Conservation (phyloP, 1,140 invertebrate species). For the Telenomus remus region DNA sequence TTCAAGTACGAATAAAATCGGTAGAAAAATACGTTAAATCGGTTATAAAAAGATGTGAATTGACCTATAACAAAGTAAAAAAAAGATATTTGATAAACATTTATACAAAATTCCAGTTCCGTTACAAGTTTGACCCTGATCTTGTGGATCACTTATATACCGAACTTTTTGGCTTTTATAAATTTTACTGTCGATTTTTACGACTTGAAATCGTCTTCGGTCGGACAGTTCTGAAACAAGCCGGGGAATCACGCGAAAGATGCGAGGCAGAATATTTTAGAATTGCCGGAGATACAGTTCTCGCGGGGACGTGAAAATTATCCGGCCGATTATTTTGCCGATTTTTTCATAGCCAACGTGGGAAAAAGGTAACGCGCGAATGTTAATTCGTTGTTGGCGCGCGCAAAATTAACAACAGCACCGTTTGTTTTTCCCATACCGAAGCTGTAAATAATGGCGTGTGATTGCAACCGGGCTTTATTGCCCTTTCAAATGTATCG, state of each 20-base stretch:
- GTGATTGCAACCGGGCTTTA: slow-evolving; percentile 32
- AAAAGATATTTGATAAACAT: slow-evolving; percentile 36
- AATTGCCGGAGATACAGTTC: slow-evolving; percentile 35
- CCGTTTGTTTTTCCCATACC: slow-evolving; percentile 49
- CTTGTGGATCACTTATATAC: slow-evolving; percentile 29
- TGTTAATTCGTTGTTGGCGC: slow-evolving; percentile 41
- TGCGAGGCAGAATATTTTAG: slow-evolving; percentile 12
- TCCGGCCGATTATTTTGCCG: slow-evolving; percentile 25
- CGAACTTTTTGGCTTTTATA: slow-evolving; percentile 32
- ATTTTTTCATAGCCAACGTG: slow-evolving; percentile 33
- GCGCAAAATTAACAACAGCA: slow-evolving; percentile 36
- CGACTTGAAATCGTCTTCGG: no score
- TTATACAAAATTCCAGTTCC: slow-evolving; percentile 46
- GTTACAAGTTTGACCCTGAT: slow-evolving; percentile 38
- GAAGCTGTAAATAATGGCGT: slow-evolving; percentile 25
- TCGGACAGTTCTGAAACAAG: slow-evolving; percentile 11
- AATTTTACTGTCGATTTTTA: slow-evolving; percentile 21
- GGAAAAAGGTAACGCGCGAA: slow-evolving; percentile 36
- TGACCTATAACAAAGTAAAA: neutral
- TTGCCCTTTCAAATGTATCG: slow-evolving; percentile 31
- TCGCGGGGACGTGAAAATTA: slow-evolving; percentile 45
- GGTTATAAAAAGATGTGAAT: no score
- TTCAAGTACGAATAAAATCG: no score
- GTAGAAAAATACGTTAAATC: no score
- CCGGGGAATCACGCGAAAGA: neutral